These are phyloP conservation scores for Melierax canorus DNA, from an alignment of 2,113 vertebrate genomes.

Conservation along the genomic window DNA sequence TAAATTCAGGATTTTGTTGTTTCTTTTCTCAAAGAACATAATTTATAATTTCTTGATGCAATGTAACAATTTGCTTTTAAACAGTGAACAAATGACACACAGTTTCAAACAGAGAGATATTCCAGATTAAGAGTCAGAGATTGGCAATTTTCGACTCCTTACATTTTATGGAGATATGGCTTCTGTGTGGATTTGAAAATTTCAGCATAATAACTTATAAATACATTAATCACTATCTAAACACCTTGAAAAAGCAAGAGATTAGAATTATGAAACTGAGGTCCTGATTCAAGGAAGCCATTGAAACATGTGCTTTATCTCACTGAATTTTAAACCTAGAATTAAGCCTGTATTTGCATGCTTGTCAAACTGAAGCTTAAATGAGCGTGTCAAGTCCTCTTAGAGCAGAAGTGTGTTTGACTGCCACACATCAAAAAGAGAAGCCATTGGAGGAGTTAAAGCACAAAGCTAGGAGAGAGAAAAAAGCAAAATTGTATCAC, in stretches of 20 bases:
- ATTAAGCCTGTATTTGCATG: not conserved
- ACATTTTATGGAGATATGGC: not conserved
- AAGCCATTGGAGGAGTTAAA: not conserved
- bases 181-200: not conserved
- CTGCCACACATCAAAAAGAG: not conserved
- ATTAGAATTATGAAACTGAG: not conserved
- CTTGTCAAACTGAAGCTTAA: not conserved
- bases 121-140: not conserved
- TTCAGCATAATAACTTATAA: not conserved
- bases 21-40: not conserved
- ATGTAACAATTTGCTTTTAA: not conserved
- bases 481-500: not conserved
- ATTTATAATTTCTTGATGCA: not conserved
- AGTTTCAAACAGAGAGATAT: not conserved
- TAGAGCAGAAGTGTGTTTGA: not conserved
- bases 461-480: not conserved
- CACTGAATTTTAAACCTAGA: not conserved
- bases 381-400: not conserved
- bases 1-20: not conserved
- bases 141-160: not conserved
- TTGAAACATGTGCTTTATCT: not conserved
- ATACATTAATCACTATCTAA: not conserved
- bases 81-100: not conserved
- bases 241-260: not conserved
- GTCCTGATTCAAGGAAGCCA: not conserved